Evolutionary conservation across 2,888 invertebrate species (phyloP), one percentile per base, ranked within the genome.

Genomic region (Gerosis bhagava): DNA sequence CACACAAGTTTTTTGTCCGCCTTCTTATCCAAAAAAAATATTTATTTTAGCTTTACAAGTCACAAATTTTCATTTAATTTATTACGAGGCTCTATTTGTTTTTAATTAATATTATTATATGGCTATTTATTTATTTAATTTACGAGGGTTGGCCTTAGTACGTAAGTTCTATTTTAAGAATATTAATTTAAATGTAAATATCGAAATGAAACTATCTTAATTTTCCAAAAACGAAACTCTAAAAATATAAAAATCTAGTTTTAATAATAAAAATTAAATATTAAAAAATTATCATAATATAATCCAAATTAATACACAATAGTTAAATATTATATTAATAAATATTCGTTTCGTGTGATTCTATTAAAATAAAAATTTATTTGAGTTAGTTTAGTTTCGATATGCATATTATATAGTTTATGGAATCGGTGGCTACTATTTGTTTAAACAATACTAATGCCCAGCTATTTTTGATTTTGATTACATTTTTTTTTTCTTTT

Each of bases 401-500:
- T 19, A 5, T 19, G 19, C 6, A 19, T 3, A 19, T 6, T 19
- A 19, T 19, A 6, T 19, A 45, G 16, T 24, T 2, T 22, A 2
- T 19, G 26, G n/a, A n/a, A 28, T 45, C 25, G 37, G 31, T 45
- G 24, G 37, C 21, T 12, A 44, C 11, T 44, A n/a, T n/a, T 10
- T 5, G 19, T 26, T 19, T 6, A 22, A 16, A 12, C 12, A 26
- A 32, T 53, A 57, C 54, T 61, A 59, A 59, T 47, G 47, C 44
- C 70, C 63, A 59, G 59, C 63, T 63, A 70, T 63, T 73, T 73
- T 65, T 62, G 67, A 60, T 69, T n/a, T 69, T 61, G 64, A 82
- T 73, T 77, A 75, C 73, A 69, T 50, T 71, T 67, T 13, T 41
- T 10, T 41, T n/a, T 72, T 74, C 67, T 51, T 72, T 74, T 66